phyloP scores from a whole-genome alignment of 2,797 vertebrate genomes.

The Leuciscus waleckii region DNA sequence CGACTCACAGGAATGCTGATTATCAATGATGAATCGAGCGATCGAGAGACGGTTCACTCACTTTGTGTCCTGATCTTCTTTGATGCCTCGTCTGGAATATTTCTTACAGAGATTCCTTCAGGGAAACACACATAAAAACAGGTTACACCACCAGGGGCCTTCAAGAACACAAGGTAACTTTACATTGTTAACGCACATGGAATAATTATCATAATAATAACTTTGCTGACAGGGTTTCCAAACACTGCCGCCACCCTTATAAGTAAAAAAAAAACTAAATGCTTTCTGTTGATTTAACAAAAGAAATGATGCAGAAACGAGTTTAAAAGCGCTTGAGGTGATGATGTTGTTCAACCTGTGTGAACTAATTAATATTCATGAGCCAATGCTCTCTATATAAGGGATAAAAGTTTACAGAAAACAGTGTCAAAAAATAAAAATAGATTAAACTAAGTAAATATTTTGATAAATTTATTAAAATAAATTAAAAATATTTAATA shows the following conservation, averaged over 20 bases:
- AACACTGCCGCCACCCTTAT: too few relatives aligned
- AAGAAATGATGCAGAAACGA: neutral
- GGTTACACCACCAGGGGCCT: neutral
- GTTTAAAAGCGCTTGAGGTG: neutral
- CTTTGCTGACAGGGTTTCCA: neutral
- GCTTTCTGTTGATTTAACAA: neutral
- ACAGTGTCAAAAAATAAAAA: too few relatives aligned
- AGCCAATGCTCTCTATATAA: neutral
- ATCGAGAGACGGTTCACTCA: conserved; percentile 64
- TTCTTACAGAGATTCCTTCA: conserved; percentile 83
- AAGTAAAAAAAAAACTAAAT: neutral
- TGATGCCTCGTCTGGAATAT: conserved; percentile 81
- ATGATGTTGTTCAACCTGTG: neutral
- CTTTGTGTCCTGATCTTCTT: conserved; percentile 86
- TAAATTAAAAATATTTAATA: neutral
- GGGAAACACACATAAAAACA: neutral
- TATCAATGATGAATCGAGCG: neutral
- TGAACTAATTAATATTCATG: neutral
- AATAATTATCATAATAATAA: neutral
- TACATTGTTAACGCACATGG: too few relatives aligned
- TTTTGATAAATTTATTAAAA: neutral
- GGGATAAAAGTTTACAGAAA: too few relatives aligned
- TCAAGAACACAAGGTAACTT: neutral
- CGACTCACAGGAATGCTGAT: neutral
- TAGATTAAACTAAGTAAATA: neutral